These are phyloP conservation scores for Rhabdomys dilectus DNA, from an alignment of 2,113 vertebrate species.

Conservation along the genomic window DNA sequence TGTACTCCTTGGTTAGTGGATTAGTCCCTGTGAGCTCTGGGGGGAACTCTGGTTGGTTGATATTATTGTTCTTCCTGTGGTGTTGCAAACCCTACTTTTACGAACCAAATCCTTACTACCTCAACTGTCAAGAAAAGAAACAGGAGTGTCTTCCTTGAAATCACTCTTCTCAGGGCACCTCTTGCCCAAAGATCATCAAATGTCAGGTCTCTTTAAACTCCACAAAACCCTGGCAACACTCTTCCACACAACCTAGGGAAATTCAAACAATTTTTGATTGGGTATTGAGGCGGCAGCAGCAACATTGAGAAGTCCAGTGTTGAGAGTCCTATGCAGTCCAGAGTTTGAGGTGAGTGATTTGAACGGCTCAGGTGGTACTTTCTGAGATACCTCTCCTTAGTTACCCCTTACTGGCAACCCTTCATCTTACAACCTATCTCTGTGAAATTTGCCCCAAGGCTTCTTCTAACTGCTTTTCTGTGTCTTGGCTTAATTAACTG, in stretches of 20 bases:
- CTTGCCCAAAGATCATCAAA: neutral
- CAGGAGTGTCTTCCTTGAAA: neutral
- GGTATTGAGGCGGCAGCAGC: neutral
- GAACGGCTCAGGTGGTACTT: neutral
- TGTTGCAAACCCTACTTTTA: no score
- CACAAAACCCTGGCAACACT: neutral
- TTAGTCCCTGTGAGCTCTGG: no score
- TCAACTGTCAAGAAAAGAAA: neutral
- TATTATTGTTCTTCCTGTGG: no score
- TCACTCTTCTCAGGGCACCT: neutral
- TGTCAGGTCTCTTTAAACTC: neutral
- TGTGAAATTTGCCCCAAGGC: neutral
- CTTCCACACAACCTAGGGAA: neutral
- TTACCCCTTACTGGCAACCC: neutral
- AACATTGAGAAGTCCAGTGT: neutral
- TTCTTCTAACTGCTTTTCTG: neutral
- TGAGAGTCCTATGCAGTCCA: neutral
- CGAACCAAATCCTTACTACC: neutral
- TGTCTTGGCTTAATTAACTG: neutral
- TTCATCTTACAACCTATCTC: neutral
- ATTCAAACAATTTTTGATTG: neutral
- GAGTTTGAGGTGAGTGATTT: neutral
- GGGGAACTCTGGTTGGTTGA: no score
- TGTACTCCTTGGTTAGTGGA: no score
- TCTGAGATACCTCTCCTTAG: neutral